Evolutionary conservation across 1,140 invertebrate genomes (phyloP).

Genomic region (Mamestra configurata): DNA sequence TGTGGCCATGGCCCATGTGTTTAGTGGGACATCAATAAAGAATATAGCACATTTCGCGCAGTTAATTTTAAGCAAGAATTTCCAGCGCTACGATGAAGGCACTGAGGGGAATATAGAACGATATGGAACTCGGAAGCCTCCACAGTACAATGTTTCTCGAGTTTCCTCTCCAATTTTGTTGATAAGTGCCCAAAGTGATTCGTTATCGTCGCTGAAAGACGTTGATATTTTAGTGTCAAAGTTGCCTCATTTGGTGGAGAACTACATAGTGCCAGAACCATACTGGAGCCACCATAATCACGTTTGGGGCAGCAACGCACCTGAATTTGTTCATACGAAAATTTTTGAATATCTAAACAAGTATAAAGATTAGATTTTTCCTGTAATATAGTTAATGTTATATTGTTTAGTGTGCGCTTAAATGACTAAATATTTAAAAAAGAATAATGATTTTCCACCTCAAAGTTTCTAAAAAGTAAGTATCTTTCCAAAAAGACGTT

Average conservation of each 20-base stretch:
- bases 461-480: too few species aligned
- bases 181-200: slow-evolving; percentile 89
- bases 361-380: slow-evolving; percentile 23
- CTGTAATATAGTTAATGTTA: too few species aligned
- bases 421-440: too few species aligned
- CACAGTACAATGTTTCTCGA: slow-evolving; percentile 88
- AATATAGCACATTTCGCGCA: slow-evolving; percentile 75
- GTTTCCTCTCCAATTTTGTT: slow-evolving; percentile 89
- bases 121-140: slow-evolving; percentile 88
- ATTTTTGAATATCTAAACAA: slow-evolving; percentile 71
- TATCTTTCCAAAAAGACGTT: too few species aligned
- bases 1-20: slow-evolving; percentile 68
- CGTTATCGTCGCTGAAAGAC: slow-evolving; percentile 88
- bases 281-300: slow-evolving; percentile 82
- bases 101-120: slow-evolving; percentile 82
- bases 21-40: slow-evolving; percentile 72
- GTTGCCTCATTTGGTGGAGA: slow-evolving; percentile 86
- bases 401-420: too few species aligned
- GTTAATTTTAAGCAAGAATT: slow-evolving; percentile 75
- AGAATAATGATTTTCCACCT: too few species aligned
- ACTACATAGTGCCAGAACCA: slow-evolving; percentile 71
- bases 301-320: slow-evolving; percentile 68
- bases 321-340: slow-evolving; percentile 68
- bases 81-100: slow-evolving; percentile 88
- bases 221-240: slow-evolving; percentile 84